phyloP scores from a whole-genome alignment of 2,888 invertebrate species.

The Parnassius glacialis region DNA sequence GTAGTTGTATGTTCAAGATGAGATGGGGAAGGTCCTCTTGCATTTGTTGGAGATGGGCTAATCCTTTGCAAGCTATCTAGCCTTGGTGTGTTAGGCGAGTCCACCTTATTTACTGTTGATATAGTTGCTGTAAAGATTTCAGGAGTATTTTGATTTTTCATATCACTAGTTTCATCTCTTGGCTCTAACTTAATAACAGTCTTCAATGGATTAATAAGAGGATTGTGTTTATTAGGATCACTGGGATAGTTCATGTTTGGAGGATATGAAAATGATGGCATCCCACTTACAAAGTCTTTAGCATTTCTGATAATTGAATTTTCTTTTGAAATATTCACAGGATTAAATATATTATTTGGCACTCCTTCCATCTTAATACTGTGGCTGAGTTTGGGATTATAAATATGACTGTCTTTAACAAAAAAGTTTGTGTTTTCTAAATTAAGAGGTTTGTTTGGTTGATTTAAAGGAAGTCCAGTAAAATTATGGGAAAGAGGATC shows the following conservation, averaged over 20 bases:
- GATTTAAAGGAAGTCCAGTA: slow-evolving; percentile 60
- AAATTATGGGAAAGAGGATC: slow-evolving; percentile 73
- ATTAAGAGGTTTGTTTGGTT: slow-evolving; percentile 67
- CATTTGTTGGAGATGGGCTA: slow-evolving; percentile 70
- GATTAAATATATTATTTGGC: slow-evolving; percentile 66
- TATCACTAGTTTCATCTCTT: slow-evolving; percentile 69
- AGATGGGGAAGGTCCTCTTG: slow-evolving; percentile 57
- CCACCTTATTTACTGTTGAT: slow-evolving; percentile 66
- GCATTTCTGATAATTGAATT: slow-evolving; percentile 68
- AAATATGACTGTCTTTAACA: slow-evolving; percentile 72
- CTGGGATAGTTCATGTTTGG: slow-evolving; percentile 62
- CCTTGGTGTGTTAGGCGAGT: slow-evolving; percentile 66
- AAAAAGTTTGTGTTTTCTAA: slow-evolving; percentile 74
- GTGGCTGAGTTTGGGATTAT: slow-evolving; percentile 67
- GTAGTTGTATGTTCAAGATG: slow-evolving; percentile 65
- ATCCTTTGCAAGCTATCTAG: slow-evolving; percentile 69
- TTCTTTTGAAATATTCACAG: slow-evolving; percentile 69
- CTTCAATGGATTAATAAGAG: slow-evolving; percentile 70
- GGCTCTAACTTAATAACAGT: slow-evolving; percentile 77
- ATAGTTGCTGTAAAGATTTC: slow-evolving; percentile 77
- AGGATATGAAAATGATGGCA: slow-evolving; percentile 67
- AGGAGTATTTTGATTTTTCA: slow-evolving; percentile 72
- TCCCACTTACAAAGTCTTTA: slow-evolving; percentile 64
- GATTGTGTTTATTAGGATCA: slow-evolving; percentile 71
- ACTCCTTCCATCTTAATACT: slow-evolving; percentile 72